These are phyloP conservation scores for Patella depressa DNA, from an alignment of 2,888 invertebrate genomes.

Conservation along the genomic window DNA sequence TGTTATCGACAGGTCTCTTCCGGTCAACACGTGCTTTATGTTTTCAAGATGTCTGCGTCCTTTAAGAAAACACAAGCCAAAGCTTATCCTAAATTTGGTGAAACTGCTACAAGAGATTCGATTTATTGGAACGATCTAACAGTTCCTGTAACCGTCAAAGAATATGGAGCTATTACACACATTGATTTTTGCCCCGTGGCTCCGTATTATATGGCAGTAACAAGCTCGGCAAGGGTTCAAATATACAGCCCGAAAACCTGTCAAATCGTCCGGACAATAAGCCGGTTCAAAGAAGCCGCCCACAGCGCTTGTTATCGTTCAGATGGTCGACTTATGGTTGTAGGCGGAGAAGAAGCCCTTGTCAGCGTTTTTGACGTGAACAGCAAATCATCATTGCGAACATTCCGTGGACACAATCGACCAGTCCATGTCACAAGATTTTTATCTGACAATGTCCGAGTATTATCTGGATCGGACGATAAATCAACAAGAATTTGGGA, in stretches of 20 bases:
- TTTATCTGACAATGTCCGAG: constrained; percentile 82
- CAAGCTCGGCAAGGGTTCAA: constrained; percentile 85
- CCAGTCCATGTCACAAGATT: constrained; percentile 87
- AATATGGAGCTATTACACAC: constrained; percentile 92
- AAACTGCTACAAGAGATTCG: constrained; percentile 82
- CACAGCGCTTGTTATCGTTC: constrained; percentile 70
- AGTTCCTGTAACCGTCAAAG: constrained; percentile 88
- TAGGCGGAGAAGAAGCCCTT: constrained; percentile 90
- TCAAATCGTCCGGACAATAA: constrained; percentile 61
- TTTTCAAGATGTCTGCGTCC: constrained; percentile 71
- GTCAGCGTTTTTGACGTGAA: constrained; percentile 91
- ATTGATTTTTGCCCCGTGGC: constrained; percentile 91
- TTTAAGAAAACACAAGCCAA: constrained; percentile 80
- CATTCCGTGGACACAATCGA: constrained; percentile 78
- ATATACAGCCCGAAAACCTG: constrained; percentile 60
- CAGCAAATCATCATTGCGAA: constrained; percentile 84
- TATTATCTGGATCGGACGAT: constrained; percentile 93
- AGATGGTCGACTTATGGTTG: constrained; percentile 75
- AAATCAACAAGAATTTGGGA: constrained; percentile 92
- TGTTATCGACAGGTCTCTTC: too few species aligned
- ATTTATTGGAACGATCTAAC: constrained; percentile 91
- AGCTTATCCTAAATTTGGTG: constrained; percentile 78
- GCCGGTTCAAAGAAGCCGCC: constrained; percentile 69
- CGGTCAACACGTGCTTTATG: too few species aligned
- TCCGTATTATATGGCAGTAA: constrained; percentile 92